These are phyloP conservation scores for Tragelaphus buxtoni DNA, from an alignment of 2,113 vertebrate species.

Conservation along the genomic window DNA sequence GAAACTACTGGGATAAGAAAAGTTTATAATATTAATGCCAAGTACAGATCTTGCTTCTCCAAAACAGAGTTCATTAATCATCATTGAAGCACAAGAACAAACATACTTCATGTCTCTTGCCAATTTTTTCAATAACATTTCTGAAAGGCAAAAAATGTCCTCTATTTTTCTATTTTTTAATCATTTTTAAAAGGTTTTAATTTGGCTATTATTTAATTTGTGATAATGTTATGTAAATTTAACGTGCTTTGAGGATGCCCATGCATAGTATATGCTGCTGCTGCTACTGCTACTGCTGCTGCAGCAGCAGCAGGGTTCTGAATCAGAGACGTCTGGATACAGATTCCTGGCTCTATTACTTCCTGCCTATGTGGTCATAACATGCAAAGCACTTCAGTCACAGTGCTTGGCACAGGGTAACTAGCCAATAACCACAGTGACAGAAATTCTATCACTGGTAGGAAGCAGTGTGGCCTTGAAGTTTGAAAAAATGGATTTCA, in stretches of 20 bases:
- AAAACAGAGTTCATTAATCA: slow-evolving; percentile 72
- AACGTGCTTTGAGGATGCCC: slow-evolving; percentile 5
- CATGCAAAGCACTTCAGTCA: neutral
- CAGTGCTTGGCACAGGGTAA: neutral
- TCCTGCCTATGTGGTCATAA: neutral
- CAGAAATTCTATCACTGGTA: neutral
- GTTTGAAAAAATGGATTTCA: slow-evolving; percentile 2
- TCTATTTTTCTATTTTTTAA: neutral
- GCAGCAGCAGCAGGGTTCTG: neutral
- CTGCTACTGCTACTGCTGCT: no score
- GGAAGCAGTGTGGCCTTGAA: neutral
- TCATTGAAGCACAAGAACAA: slow-evolving; percentile 74
- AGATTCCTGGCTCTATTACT: neutral
- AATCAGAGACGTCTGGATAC: neutral
- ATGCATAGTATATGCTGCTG: no score
- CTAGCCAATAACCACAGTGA: neutral
- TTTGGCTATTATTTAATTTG: slow-evolving; percentile 74
- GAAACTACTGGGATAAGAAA: slow-evolving; percentile 53
- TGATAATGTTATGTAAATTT: slow-evolving; percentile 69
- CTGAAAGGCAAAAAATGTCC: slow-evolving; percentile 63
- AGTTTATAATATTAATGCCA: slow-evolving; percentile 51
- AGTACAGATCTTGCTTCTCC: slow-evolving; percentile 61
- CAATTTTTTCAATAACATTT: slow-evolving; percentile 73
- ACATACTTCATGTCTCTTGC: slow-evolving; percentile 71
- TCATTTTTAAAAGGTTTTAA: slow-evolving; percentile 74